Evolutionary conservation across 1,140 invertebrate species (phyloP).

Genomic region (Caenorhabditis elegans): DNA sequence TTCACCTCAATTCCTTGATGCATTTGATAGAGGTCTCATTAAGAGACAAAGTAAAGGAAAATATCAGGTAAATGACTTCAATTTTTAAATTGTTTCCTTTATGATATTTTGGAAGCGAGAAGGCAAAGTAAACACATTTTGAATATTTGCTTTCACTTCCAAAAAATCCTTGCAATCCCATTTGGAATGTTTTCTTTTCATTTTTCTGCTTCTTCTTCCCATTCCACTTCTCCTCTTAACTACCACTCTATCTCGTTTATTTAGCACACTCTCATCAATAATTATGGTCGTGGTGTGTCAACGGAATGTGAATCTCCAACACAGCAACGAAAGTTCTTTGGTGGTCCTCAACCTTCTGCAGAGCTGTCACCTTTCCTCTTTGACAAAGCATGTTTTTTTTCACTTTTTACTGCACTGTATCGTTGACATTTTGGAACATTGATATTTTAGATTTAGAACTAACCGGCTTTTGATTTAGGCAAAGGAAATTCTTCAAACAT

Average conservation of each 20-base stretch:
- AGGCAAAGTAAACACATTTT: too few species aligned
- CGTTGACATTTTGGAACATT: neutral
- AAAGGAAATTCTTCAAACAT: conserved; percentile 3
- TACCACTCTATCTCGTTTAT: conserved; percentile 39
- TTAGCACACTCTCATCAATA: conserved; percentile 56
- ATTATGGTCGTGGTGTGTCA: conserved; percentile 64
- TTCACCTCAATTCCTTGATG: conserved; percentile 53
- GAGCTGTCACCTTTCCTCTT: conserved; percentile 64
- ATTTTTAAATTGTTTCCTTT: too few species aligned
- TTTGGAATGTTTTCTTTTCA: neutral
- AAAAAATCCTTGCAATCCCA: neutral
- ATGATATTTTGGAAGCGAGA: too few species aligned
- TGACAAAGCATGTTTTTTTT: conserved; percentile 55
- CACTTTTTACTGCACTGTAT: neutral
- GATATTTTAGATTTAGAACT: neutral
- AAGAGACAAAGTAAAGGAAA: conserved; percentile 66
- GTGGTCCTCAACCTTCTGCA: conserved; percentile 59
- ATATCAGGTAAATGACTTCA: conserved; percentile 54
- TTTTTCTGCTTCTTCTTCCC: neutral
- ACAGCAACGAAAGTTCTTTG: conserved; percentile 50
- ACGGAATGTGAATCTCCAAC: conserved; percentile 62
- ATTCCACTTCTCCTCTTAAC: conserved; percentile 24
- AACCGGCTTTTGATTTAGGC: neutral
- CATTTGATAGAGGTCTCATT: conserved; percentile 61
- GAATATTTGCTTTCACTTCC: neutral